Percentiles rank a stretch among this genome's conserved stretches.
phyloP scores from a whole-genome alignment of 2,888 invertebrate genomes.

The Spisula subtruncata region DNA sequence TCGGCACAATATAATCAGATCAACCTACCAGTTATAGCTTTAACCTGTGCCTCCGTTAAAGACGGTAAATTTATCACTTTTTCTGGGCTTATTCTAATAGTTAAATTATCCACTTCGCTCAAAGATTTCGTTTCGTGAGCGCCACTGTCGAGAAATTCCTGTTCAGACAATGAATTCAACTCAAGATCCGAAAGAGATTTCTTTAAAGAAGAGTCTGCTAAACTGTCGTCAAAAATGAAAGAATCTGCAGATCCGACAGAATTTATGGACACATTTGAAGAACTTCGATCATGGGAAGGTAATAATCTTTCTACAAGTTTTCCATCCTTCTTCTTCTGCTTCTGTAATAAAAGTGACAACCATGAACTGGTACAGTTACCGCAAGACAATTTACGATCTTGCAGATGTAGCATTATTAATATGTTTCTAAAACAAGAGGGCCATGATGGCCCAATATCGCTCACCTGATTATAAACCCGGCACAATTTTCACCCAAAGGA shows the following conservation, averaged over 20 bases:
- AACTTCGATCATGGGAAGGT: constrained; percentile 57
- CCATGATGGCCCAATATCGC: no score
- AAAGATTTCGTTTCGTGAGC: constrained; percentile 75
- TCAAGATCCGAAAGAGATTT: constrained; percentile 78
- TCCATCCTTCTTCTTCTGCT: constrained; percentile 65
- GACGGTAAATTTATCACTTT: constrained; percentile 82
- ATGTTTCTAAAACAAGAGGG: no score
- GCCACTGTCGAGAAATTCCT: constrained; percentile 75
- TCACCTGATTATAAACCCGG: no score
- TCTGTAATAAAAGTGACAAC: constrained; percentile 56
- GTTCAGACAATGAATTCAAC: constrained; percentile 70
- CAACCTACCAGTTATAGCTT: constrained; percentile 85
- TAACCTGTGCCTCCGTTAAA: constrained; percentile 87
- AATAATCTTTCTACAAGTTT: constrained; percentile 60
- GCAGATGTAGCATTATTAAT: no score
- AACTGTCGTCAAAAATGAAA: constrained; percentile 76
- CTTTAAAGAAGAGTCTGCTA: constrained; percentile 56
- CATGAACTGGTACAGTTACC: not conserved
- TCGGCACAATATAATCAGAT: not conserved
- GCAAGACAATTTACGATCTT: not conserved
- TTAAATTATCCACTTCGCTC: constrained; percentile 80
- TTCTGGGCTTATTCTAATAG: constrained; percentile 84
- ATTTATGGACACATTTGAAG: constrained; percentile 70
- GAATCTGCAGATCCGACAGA: constrained; percentile 76
- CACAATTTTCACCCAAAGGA: no score